Percentiles rank a stretch among this genome's conserved stretches.
Conservation (phyloP, 2,113 vertebrate genomes). For the Dasypus novemcinctus region DNA sequence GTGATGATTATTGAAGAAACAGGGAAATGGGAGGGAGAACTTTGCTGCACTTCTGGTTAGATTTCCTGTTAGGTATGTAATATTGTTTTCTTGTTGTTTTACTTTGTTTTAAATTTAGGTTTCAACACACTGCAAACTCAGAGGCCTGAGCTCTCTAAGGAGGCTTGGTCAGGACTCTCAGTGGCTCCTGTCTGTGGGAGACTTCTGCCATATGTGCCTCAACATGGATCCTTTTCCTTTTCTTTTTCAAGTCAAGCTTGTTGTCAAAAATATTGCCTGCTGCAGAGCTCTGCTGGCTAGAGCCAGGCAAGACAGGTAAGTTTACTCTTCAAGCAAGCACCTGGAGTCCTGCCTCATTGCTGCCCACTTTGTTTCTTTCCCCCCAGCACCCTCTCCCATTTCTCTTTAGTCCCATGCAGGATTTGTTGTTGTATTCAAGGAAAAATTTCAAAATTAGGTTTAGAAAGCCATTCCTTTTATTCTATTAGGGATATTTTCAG, state of each 20-base stretch:
- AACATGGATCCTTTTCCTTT: background rate
- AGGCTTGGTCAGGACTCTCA: background rate
- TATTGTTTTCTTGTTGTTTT: no score
- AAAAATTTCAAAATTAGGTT: background rate
- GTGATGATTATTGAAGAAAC: background rate
- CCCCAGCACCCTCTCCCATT: background rate
- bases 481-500: background rate
- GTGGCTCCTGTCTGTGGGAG: background rate
- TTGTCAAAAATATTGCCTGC: background rate
- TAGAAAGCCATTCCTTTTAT: background rate
- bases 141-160: background rate
- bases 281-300: background rate
- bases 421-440: background rate
- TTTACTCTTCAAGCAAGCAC: background rate
- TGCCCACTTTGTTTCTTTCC: background rate
- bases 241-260: background rate
- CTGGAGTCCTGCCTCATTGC: no score
- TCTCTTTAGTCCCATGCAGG: background rate
- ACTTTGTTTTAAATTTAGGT: background rate
- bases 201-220: fast-evolving
- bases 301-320: background rate
- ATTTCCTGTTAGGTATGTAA: background rate
- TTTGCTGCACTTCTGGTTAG: background rate
- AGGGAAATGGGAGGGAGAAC: background rate
- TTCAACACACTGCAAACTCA: background rate